Evolutionary conservation across 2,113 vertebrate species (phyloP).

Genomic region (Upupa epops): DNA sequence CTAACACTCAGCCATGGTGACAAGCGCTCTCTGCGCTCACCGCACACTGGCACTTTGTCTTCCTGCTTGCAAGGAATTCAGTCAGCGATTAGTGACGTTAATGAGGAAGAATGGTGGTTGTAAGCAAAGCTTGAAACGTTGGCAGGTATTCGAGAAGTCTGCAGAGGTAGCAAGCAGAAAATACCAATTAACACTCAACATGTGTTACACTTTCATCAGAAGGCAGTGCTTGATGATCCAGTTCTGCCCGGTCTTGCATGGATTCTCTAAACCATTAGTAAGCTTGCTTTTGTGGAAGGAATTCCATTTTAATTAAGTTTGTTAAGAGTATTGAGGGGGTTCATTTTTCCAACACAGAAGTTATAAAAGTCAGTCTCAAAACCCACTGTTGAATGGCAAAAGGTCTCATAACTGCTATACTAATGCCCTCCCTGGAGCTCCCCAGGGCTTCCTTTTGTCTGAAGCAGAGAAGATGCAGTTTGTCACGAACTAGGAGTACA

Average conservation of each 20-base stretch:
- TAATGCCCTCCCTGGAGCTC: not conserved
- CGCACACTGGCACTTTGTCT: slow-evolving; percentile 47
- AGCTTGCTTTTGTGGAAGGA: not conserved
- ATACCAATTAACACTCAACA: not conserved
- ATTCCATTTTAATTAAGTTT: not conserved
- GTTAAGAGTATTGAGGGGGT: not conserved
- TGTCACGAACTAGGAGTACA: too few relatives aligned
- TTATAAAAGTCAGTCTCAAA: not conserved
- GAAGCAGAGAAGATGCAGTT: not conserved
- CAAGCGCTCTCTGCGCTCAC: slow-evolving; percentile 34
- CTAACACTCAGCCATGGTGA: slow-evolving; percentile 41
- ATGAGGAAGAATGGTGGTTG: slow-evolving; percentile 11
- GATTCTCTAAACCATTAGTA: not conserved
- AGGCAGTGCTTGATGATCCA: not conserved
- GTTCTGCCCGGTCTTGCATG: not conserved
- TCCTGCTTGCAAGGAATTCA: slow-evolving; percentile 42
- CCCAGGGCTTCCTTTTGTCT: not conserved
- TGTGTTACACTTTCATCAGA: not conserved
- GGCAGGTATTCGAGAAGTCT: not conserved
- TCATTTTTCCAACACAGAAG: not conserved
- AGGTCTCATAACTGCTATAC: not conserved
- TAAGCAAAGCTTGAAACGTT: slow-evolving; percentile 6
- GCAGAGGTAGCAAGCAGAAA: slow-evolving; percentile 14
- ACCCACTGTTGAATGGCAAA: not conserved
- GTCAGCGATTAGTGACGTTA: slow-evolving; percentile 48